Base-by-base conservation (phyloP, 23 tunicate genomes). In the Diplosoma virens region DNA sequence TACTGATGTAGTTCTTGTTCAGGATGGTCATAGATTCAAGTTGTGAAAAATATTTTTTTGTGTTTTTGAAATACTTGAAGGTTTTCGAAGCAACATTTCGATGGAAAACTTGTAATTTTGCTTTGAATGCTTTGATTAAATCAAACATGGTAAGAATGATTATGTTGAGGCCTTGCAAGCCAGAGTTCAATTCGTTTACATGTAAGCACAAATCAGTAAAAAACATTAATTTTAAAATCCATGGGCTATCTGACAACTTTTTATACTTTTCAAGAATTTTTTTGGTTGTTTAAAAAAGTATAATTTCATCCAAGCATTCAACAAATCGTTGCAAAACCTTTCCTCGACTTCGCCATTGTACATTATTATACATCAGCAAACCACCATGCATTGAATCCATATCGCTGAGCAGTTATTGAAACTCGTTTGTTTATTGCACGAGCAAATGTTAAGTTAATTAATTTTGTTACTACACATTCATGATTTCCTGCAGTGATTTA, bases 321-420 rank as follows among this genome's bases (percentile, higher is more conserved):
- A n/a, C n/a, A n/a, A n/a, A n/a, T n/a, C n/a, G n/a, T n/a, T n/a
- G 50, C 50, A 11, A 20, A 56, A 56, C 63, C 63, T 56, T 56
- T 56, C 63, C 63, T 56, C 63, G 63, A 11, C 63, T 20, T 56
- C 17, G 63, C 63, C 21, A 56, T 56, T 25, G 21, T 25, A 56
- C 63, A 56, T 56, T 56, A 56, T 20, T 56, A 14, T 14, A 41
- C 50, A 41, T 41, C 50, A 41, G 50, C 50, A 41, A 11, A 20
- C 63, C 25, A 56, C 63, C 63, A 56, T 56, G 63, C 63, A 56
- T 56, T 56, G 63, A 56, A 56, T 56, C 63, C 63, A 56, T 56
- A 11, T 56, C 63, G 63, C 63, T 56, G 63, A 56, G n/a, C 63
- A 11, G 63, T 56, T 56, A 25, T 56, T 56, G 63, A 56, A 16